A percentile compares a stretch with the other conserved stretches of the same genome.
Conservation (phyloP, 1,140 invertebrate genomes). For the Ditylenchus dipsaci region DNA sequence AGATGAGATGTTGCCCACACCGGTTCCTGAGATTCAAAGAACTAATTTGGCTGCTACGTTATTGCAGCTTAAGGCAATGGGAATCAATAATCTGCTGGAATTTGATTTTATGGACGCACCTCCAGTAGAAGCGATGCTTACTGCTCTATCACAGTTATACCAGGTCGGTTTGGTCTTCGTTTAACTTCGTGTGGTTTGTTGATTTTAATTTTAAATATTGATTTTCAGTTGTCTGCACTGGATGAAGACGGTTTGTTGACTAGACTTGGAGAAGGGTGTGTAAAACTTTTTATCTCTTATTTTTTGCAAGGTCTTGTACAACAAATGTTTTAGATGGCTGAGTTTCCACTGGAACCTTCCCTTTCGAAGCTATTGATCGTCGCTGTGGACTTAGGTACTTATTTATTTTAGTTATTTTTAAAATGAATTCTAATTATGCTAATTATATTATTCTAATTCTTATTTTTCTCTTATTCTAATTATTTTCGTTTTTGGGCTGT, state of each 20-base stretch:
- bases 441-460: too few relatives aligned
- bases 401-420: too few relatives aligned
- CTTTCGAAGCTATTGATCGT: conserved; percentile 98
- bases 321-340: conserved; percentile 75
- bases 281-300: conserved; percentile 14
- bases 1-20: conserved; percentile 96
- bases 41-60: conserved; percentile 94
- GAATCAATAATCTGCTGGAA: conserved; percentile 97
- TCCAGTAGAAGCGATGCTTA: conserved; percentile 87
- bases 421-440: too few relatives aligned
- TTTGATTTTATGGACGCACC: conserved; percentile 99
- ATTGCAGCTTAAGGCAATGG: conserved; percentile 95
- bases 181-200: too few relatives aligned
- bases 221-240: conserved; percentile 78
- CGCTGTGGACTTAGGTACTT: conserved; percentile 84
- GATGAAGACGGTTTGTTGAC: conserved; percentile 94
- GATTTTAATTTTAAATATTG: too few relatives aligned
- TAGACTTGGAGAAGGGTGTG: conserved; percentile 78
- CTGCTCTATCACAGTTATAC: conserved; percentile 93
- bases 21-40: conserved; percentile 97
- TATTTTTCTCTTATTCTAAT: too few relatives aligned
- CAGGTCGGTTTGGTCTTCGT: too few relatives aligned
- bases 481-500: conserved; percentile 67
- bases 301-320: too few relatives aligned
- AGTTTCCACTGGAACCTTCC: conserved; percentile 96